These are phyloP conservation scores for Rhincodon typus DNA, from an alignment of 2,797 vertebrate genomes.

Conservation along the genomic window DNA sequence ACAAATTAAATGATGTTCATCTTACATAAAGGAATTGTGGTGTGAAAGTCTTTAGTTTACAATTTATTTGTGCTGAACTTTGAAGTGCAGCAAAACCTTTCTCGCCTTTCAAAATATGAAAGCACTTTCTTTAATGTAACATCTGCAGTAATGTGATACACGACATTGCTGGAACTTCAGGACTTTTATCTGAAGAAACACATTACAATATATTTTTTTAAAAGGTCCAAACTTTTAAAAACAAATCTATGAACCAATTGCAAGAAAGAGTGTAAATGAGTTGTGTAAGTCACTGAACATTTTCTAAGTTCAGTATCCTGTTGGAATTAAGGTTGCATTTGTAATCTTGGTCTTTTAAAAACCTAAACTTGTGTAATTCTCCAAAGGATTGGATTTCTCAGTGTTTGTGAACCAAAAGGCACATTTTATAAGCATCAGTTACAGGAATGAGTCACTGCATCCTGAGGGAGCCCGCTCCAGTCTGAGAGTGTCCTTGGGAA, in stretches of 20 bases:
- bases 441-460: slow-evolving; percentile 15
- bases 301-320: background rate
- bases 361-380: background rate
- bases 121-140: background rate
- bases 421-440: slow-evolving; percentile 31
- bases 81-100: background rate
- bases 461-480: slow-evolving; percentile 18
- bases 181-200: background rate
- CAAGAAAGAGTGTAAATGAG: background rate
- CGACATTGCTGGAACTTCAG: background rate
- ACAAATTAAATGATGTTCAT: background rate
- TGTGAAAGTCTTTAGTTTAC: background rate
- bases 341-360: background rate
- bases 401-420: slow-evolving; percentile 17
- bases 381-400: slow-evolving; percentile 12
- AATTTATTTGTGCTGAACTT: background rate
- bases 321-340: background rate
- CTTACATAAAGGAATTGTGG: background rate
- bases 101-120: slow-evolving; percentile 23
- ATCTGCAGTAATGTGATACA: slow-evolving; percentile 6
- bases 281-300: background rate
- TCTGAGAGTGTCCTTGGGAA: slow-evolving; percentile 30
- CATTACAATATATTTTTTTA: background rate
- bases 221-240: background rate
- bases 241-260: background rate